Evolutionary conservation across 2,113 vertebrate species (phyloP).

Genomic region (Neopipo cinnamomea): DNA sequence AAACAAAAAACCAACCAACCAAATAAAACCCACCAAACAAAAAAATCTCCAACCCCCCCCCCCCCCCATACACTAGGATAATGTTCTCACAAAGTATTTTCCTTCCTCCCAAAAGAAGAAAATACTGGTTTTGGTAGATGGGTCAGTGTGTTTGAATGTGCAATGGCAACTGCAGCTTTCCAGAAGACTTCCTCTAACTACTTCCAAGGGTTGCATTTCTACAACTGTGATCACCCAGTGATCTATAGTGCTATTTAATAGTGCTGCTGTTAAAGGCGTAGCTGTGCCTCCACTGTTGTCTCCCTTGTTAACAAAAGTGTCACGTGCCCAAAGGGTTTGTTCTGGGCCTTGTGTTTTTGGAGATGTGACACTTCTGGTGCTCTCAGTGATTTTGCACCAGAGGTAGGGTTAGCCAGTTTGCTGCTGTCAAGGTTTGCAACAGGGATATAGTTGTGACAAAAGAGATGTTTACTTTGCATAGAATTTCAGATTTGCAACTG

Average conservation of each 20-base stretch:
- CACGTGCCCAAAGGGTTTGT: not conserved
- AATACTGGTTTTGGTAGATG: not conserved
- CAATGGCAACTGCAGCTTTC: not conserved
- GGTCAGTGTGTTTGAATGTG: accelerated
- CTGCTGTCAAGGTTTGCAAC: not conserved
- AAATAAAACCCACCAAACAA: not conserved
- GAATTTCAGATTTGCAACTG: not conserved
- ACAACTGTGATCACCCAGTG: accelerated
- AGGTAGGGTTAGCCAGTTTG: too few relatives aligned
- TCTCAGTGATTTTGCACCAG: not conserved
- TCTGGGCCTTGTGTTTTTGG: not conserved
- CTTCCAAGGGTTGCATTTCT: not conserved
- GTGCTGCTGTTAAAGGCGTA: accelerated
- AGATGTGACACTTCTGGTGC: not conserved
- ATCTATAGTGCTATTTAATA: too few relatives aligned
- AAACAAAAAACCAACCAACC: not conserved
- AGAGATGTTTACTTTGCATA: not conserved
- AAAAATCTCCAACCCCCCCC: not conserved
- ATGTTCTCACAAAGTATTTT: not conserved
- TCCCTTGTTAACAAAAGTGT: accelerated
- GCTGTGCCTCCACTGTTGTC: not conserved
- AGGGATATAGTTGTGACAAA: not conserved
- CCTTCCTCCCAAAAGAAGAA: not conserved
- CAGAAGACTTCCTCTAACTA: not conserved
- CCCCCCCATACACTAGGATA: too few relatives aligned